phyloP scores from a whole-genome alignment of 2,797 vertebrate species.

The Dermochelys coriacea region DNA sequence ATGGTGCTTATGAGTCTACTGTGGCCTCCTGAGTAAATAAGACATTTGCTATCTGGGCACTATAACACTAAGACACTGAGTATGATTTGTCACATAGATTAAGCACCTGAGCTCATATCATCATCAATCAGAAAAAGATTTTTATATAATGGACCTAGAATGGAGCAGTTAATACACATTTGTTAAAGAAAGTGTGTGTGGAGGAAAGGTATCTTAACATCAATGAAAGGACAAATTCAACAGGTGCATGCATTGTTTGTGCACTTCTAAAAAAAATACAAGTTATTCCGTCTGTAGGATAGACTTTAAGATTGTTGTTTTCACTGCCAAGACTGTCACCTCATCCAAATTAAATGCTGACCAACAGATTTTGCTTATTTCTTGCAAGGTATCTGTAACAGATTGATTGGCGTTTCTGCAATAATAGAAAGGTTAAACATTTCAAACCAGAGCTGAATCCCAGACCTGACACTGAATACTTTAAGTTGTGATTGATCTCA shows the following conservation, averaged over 20 bases:
- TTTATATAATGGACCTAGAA: neutral
- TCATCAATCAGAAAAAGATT: neutral
- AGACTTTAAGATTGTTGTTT: neutral
- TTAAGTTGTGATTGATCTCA: slow-evolving; percentile 38
- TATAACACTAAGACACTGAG: neutral
- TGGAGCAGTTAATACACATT: neutral
- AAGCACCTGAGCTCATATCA: neutral
- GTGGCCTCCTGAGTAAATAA: neutral
- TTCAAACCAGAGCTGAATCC: slow-evolving; percentile 35
- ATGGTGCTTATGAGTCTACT: neutral
- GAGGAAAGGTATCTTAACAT: neutral
- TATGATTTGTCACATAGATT: neutral
- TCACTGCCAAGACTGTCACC: slow-evolving; percentile 22
- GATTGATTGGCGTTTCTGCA: slow-evolving; percentile 57
- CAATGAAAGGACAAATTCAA: neutral
- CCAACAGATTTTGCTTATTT: slow-evolving; percentile 49
- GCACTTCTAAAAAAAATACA: neutral
- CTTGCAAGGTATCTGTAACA: slow-evolving; percentile 60
- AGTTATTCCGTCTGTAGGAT: neutral
- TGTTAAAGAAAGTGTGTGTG: neutral
- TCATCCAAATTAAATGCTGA: slow-evolving; percentile 59
- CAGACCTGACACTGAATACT: slow-evolving; percentile 61
- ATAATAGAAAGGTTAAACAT: slow-evolving; percentile 74
- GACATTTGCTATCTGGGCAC: neutral
- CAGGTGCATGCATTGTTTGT: neutral